Evolutionary conservation across 2,113 vertebrate genomes (phyloP), one percentile per base, ranked within the genome.

Genomic region (Mohoua ochrocephala): DNA sequence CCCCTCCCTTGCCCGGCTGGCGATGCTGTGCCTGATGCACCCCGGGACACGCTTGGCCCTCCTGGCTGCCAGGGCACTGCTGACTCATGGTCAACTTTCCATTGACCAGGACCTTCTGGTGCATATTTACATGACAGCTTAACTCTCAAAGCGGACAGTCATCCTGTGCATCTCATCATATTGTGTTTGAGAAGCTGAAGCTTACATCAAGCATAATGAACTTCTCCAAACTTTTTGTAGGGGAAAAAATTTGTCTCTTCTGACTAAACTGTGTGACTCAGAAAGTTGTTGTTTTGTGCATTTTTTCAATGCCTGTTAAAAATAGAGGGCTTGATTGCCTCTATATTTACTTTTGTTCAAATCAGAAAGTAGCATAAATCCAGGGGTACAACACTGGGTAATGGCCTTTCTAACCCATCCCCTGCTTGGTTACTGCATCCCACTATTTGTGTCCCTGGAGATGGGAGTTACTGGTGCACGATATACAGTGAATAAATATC

Each of bases 31-130:
- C 37, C 53, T 60, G 33, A 27, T 60, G 11, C 2, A 0, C 28
- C 24, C 4, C 63, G 44, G 53, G 44, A 59, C 61, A 52, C 0
- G 1, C 0, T 1, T 68, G 73, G 5, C 27, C 15, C 22, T 68
- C 14, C 37, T 60, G 63, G 37, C 45, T 68, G 37, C 33, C 63
- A 33, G 11, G 44, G 33, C 31, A 60, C 53, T 44, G 45, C 37
- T 77, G 53, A 1, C 11, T 60, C 18, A 27, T 3, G 21, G 0
- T 68, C 63, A 77, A 0, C 14, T 28, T 68, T 1, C 22, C 37
- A 0, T 6, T 0, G 0, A 6, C 14, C 44, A 42, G 42, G 20
- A 8, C n/a, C 28, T 76, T 75, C 39, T 60, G n/a, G 16, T 26
- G 7, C 21, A 47, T 17, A 77, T 74, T 94, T 78, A 70, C 18